These are phyloP conservation scores for Drosophila siamana DNA, from an alignment of 2,888 invertebrate genomes.

Conservation along the genomic window DNA sequence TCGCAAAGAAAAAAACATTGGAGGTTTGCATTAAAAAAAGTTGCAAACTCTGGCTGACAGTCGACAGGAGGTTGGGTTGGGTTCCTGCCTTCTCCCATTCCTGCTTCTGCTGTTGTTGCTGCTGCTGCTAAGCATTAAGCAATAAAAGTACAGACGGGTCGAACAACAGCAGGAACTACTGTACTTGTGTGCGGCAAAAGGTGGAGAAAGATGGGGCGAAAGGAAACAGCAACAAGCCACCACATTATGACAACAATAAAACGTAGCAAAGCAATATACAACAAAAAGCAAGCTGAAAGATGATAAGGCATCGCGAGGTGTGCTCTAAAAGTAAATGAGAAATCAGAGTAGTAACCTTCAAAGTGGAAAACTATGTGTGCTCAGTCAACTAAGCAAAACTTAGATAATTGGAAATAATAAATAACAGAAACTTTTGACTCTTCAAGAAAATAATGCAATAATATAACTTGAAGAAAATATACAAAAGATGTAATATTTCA, in stretches of 20 bases:
- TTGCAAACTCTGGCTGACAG: slow-evolving; percentile 32
- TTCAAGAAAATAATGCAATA: too few species aligned
- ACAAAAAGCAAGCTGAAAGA: slow-evolving; percentile 20
- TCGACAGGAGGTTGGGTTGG: slow-evolving; percentile 13
- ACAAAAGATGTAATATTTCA: too few species aligned
- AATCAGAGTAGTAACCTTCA: too few species aligned
- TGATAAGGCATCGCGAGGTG: slow-evolving; percentile 23
- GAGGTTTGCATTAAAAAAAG: slow-evolving; percentile 14
- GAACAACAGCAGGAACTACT: slow-evolving; percentile 30
- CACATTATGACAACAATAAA: slow-evolving; percentile 73
- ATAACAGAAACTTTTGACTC: too few species aligned
- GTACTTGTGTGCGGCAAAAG: slow-evolving; percentile 4
- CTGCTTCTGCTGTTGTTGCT: slow-evolving; percentile 27
- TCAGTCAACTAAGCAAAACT: too few species aligned
- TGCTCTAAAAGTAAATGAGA: not conserved
- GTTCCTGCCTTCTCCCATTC: slow-evolving; percentile 3
- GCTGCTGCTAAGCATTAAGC: slow-evolving; percentile 49
- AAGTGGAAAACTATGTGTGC: too few species aligned
- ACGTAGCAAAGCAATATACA: slow-evolving; percentile 45
- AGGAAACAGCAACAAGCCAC: slow-evolving; percentile 55
- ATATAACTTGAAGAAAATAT: too few species aligned
- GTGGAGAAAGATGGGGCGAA: slow-evolving; percentile 22
- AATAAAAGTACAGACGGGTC: slow-evolving; percentile 52
- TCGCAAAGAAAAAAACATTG: slow-evolving; percentile 3
- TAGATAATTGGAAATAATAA: too few species aligned